Percentiles rank a stretch among this genome's conserved stretches.
Evolutionary conservation across 1,140 invertebrate genomes (phyloP).

Genomic region (Pseudobourletiella spinata): DNA sequence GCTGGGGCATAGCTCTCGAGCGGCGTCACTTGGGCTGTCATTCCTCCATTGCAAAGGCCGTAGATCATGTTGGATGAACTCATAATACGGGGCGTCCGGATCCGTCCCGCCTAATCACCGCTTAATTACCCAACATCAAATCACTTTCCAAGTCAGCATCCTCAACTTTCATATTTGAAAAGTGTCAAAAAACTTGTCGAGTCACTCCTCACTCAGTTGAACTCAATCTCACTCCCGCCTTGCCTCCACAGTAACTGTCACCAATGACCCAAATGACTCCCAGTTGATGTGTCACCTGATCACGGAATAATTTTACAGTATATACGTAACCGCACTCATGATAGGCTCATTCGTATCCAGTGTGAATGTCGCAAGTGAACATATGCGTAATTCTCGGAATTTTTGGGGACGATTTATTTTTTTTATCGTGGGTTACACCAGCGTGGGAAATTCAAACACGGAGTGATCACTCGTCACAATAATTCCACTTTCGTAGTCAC

Average conservation of each 20-base stretch:
- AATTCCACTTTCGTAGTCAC: neutral
- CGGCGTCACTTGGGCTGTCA: slow-evolving; percentile 30
- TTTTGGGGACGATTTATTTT: neutral
- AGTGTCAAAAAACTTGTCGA: neutral
- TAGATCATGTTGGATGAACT: slow-evolving; percentile 33
- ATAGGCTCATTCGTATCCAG: too few species aligned
- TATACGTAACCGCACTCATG: neutral
- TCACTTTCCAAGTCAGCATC: neutral
- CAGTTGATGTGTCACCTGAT: neutral
- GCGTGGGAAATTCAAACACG: neutral
- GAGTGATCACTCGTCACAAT: too few species aligned
- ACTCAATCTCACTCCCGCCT: too few species aligned
- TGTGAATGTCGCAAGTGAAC: too few species aligned
- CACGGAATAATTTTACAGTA: neutral
- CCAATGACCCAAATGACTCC: neutral
- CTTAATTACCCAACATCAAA: slow-evolving; percentile 8
- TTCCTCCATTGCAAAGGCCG: slow-evolving; percentile 28
- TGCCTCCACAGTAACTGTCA: too few species aligned
- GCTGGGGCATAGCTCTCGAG: slow-evolving; percentile 10
- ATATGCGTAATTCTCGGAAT: neutral
- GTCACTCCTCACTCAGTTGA: too few species aligned
- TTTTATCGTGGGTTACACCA: neutral
- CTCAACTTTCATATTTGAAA: neutral
- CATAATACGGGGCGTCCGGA: slow-evolving; percentile 19
- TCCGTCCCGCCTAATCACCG: neutral